Percentiles rank a stretch among this genome's conserved stretches.
Evolutionary conservation across 2,888 invertebrate genomes (phyloP).

Genomic region (Tenthredo livida): DNA sequence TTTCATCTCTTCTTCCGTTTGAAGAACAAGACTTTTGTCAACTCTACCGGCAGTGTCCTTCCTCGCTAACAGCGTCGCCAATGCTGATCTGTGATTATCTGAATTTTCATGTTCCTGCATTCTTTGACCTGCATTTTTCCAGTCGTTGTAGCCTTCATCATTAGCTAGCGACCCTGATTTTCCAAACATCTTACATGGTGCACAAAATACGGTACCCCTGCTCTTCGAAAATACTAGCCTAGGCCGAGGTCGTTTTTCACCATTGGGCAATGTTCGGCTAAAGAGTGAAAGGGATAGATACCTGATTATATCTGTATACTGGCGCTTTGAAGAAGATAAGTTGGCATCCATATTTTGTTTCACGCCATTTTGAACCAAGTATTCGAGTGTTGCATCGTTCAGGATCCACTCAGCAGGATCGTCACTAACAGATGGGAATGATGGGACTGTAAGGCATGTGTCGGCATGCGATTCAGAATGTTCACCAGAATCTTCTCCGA

Average conservation of each 20-base stretch:
- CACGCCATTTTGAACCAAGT: too few species aligned
- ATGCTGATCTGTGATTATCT: conserved; percentile 19
- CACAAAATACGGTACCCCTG: conserved; percentile 20
- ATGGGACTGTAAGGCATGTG: too few species aligned
- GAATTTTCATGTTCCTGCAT: conserved; percentile 25
- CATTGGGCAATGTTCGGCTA: conserved; percentile 31
- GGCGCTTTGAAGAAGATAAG: too few species aligned
- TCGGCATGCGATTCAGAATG: too few species aligned
- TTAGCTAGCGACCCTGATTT: conserved; percentile 37
- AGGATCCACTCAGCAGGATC: too few species aligned
- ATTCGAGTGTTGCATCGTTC: too few species aligned
- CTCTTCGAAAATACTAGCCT: conserved; percentile 31
- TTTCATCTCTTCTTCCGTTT: too few species aligned
- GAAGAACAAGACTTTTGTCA: conserved; percentile 45
- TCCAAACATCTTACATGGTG: conserved; percentile 46
- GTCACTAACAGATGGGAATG: too few species aligned
- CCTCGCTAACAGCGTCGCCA: conserved; percentile 12
- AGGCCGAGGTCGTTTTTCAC: conserved; percentile 26
- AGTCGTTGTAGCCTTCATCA: conserved; percentile 38
- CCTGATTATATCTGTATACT: neutral
- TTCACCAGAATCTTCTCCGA: too few species aligned
- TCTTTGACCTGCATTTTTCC: conserved; percentile 29
- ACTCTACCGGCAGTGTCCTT: neutral
- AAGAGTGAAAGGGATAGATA: conserved; percentile 37
- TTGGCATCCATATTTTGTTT: too few species aligned